Evolutionary conservation across 2,888 invertebrate genomes (phyloP).

Genomic region (Calameuta idolon): DNA sequence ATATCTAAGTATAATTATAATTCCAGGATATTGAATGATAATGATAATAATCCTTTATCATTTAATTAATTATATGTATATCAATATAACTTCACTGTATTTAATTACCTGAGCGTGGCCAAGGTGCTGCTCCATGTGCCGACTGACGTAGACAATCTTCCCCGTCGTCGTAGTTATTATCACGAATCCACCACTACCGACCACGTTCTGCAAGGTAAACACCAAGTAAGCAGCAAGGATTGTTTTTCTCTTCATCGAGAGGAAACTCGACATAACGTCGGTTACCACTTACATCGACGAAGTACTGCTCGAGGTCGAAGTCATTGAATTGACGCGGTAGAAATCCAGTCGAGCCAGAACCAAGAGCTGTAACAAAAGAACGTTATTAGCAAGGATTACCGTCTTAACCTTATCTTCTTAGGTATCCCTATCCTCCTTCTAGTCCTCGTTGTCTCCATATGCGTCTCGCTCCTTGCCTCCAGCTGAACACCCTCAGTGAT

Average conservation of each 20-base stretch:
- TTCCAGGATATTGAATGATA: not conserved
- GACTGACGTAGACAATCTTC: constrained; percentile 87
- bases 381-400: constrained; percentile 5
- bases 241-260: constrained; percentile 1
- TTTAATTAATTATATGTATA: not conserved
- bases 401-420: not conserved
- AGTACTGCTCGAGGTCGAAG: constrained; percentile 61
- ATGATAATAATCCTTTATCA: no score
- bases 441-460: not conserved
- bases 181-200: constrained; percentile 81
- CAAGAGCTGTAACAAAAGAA: constrained; percentile 54
- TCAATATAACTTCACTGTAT: not conserved
- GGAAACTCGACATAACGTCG: not conserved
- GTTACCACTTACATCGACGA: constrained; percentile 63
- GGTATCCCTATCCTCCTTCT: not conserved
- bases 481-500: not conserved
- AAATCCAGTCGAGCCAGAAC: constrained; percentile 43
- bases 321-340: constrained; percentile 52
- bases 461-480: not conserved
- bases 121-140: constrained; percentile 84
- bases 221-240: constrained; percentile 1
- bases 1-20: not conserved
- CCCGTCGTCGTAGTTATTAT: constrained; percentile 84
- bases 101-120: constrained; percentile 83
- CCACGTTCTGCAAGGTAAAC: constrained; percentile 65